phyloP scores from a whole-genome alignment of 1,140 invertebrate genomes.

The Odontomachus brunneus region DNA sequence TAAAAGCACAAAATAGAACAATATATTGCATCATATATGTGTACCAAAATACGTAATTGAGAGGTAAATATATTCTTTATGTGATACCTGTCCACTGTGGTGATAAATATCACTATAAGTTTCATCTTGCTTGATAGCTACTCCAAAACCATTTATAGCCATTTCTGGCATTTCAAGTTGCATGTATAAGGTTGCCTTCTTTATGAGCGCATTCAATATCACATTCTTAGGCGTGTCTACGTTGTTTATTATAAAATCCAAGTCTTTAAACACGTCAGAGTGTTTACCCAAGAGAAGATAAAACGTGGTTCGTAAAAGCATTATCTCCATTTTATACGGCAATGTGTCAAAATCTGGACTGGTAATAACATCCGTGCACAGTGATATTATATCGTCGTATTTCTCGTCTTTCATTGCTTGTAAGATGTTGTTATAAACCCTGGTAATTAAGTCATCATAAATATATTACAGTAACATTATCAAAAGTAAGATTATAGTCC shows the following conservation, averaged over 20 bases:
- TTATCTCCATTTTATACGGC: conserved; percentile 87
- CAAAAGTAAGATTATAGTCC: conserved; percentile 27
- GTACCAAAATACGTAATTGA: neutral
- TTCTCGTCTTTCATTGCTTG: conserved; percentile 88
- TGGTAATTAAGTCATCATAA: conserved; percentile 53
- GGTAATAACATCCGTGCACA: conserved; percentile 93
- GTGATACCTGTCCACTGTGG: conserved; percentile 89
- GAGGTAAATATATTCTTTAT: neutral
- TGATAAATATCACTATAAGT: conserved; percentile 94
- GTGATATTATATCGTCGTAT: conserved; percentile 92
- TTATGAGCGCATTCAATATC: conserved; percentile 95
- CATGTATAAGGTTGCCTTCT: conserved; percentile 93
- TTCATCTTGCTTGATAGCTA: conserved; percentile 91
- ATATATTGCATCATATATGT: neutral
- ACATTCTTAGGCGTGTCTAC: conserved; percentile 87
- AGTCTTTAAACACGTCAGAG: conserved; percentile 90
- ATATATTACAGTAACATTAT: conserved; percentile 34
- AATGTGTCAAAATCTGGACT: conserved; percentile 85
- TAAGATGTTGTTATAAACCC: conserved; percentile 74
- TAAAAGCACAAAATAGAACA: conserved; percentile 84
- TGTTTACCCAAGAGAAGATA: conserved; percentile 91
- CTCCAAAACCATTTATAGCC: conserved; percentile 91
- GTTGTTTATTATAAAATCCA: conserved; percentile 88
- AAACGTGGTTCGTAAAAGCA: conserved; percentile 93
- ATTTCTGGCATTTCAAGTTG: conserved; percentile 91